Base-by-base conservation (phyloP, 2,797 vertebrate species). In the Cossypha niveicapilla region DNA sequence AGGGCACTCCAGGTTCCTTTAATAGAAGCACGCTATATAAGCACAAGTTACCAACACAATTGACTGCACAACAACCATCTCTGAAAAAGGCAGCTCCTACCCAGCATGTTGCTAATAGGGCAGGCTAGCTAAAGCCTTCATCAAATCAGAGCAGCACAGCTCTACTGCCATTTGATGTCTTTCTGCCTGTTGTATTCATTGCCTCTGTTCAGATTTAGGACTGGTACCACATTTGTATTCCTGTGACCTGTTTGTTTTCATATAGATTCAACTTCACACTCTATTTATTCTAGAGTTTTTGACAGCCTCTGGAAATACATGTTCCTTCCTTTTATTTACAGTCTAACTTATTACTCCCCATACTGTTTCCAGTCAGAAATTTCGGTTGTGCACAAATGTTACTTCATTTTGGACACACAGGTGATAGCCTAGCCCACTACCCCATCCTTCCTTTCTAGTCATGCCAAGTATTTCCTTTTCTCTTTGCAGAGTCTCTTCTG, bases 181-280 rank as follows among this genome's bases (percentile, higher is more conserved):
- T 86, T 74, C 47, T 86, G 60, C 39, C 73, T 72, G 19, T 56
- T 88, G 74, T 76, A 85, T 74, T 84, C 66, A 48, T 66, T 9
- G 10, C 23, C 10, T 56, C 39, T 71, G 25, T 62, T 91, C 77
- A 91, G 76, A 91, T 93, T 90, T 92, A 90, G 83, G 78, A 80
- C 68, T 86, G 51, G 28, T 62, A 73, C 67, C 21, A 32, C 66
- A 87, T 95, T 90, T 56, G 7, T 88, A 95, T 92, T 86, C 84
- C 57, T 94, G 54, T 89, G 81, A 95, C 82, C 83, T 76, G 87
- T 93, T 90, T 93, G 73, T 83, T 91, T 96, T 93, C 62, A 73
- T 41, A 92, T 6, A 84, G 73, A 66, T 86, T 92, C 70, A 81
- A 27, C 80, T 84, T 94, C 88, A 93, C 37, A 86, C 16, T 44